Percentiles rank a stretch among this genome's conserved stretches.
Conservation (phyloP, 2,113 vertebrate genomes). For the Entomyzon cyanotis region DNA sequence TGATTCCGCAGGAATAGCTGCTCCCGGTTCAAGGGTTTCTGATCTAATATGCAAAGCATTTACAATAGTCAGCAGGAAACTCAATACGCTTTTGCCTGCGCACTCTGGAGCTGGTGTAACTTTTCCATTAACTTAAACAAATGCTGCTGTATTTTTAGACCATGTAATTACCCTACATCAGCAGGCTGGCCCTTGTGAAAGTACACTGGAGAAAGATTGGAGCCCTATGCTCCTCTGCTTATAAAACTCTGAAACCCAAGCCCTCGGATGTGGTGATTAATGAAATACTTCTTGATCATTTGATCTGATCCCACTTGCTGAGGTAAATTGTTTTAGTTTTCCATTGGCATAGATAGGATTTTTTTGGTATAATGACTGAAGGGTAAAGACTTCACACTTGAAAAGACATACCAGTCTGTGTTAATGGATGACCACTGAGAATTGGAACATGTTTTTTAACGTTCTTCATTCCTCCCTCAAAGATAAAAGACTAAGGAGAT, state of each 20-base stretch:
- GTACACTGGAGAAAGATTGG: constrained; percentile 64
- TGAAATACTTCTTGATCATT: constrained; percentile 70
- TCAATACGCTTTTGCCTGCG: constrained; percentile 60
- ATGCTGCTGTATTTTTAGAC: constrained; percentile 83
- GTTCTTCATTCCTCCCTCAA: constrained; percentile 39
- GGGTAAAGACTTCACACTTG: constrained; percentile 59
- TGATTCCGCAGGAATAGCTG: constrained; percentile 58
- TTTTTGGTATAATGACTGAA: constrained; percentile 64
- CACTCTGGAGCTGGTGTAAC: constrained; percentile 62
- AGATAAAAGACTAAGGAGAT: constrained; percentile 46
- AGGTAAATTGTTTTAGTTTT: constrained; percentile 76
- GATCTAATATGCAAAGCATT: constrained; percentile 71
- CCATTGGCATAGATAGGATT: constrained; percentile 67
- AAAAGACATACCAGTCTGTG: constrained; percentile 52
- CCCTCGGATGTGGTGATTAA: constrained; percentile 75
- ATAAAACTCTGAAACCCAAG: constrained; percentile 74
- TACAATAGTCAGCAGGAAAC: constrained; percentile 80
- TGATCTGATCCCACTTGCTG: constrained; percentile 68
- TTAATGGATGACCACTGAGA: constrained; percentile 44
- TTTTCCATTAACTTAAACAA: constrained; percentile 77
- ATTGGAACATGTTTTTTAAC: constrained; percentile 25
- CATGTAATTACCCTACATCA: constrained; percentile 74
- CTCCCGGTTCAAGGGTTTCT: constrained; percentile 38
- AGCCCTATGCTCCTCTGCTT: constrained; percentile 66
- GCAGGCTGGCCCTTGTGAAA: constrained; percentile 68